Percentiles rank a stretch among this genome's conserved stretches.
Evolutionary conservation across 2,113 vertebrate genomes (phyloP).

Genomic region (Steatornis caripensis): DNA sequence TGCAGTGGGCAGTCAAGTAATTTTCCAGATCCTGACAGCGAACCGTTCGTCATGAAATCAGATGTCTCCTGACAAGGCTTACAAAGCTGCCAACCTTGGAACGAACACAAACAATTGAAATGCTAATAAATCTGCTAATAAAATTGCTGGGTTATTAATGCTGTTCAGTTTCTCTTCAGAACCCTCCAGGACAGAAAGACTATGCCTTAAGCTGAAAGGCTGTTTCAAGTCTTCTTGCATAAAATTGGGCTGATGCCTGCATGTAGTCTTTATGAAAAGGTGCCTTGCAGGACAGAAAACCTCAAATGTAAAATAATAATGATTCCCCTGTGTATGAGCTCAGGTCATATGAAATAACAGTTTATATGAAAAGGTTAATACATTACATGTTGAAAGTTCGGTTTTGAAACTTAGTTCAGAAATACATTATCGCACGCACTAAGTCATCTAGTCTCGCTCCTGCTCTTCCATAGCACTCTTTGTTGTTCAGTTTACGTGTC

Average conservation of each 20-base stretch:
- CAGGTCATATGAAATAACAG: background rate
- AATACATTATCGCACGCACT: background rate
- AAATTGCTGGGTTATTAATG: background rate
- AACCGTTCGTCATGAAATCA: conserved; percentile 64
- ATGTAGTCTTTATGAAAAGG: background rate
- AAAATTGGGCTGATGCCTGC: background rate
- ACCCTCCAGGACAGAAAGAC: background rate
- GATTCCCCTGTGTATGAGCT: background rate
- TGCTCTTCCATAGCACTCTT: background rate
- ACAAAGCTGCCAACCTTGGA: background rate
- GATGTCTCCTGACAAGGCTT: conserved; percentile 52
- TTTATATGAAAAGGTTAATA: background rate
- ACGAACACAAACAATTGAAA: background rate
- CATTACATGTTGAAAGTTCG: background rate
- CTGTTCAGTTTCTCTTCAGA: background rate
- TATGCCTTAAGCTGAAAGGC: background rate
- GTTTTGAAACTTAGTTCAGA: background rate
- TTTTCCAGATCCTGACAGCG: conserved; percentile 34
- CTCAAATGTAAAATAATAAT: background rate
- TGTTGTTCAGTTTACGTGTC: background rate
- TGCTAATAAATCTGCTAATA: background rate
- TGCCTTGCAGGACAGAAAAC: background rate
- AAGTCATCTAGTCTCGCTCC: background rate
- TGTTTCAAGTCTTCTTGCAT: background rate
- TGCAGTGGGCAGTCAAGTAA: background rate